Evolutionary conservation across 2,888 invertebrate genomes (phyloP), one percentile per base, ranked within the genome.

Genomic region (Tethea ocularis): DNA sequence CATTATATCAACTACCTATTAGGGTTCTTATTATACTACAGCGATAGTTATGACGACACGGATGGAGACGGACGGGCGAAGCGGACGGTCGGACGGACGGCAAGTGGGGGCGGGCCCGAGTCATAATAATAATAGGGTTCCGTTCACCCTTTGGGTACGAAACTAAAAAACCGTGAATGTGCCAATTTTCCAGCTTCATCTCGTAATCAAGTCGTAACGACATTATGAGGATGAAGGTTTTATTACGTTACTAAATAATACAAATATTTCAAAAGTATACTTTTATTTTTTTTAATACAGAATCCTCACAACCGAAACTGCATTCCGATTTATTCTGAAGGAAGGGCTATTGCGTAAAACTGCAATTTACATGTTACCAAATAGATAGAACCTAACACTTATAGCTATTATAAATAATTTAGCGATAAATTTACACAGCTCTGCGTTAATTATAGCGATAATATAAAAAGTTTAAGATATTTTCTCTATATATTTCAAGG

Each of bases 341-440:
- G 77, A 71, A 77, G 72, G 79, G 81, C 76, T 78, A 80, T 78
- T 75, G 77, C 74, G 63, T 71, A 66, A 75, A 77, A 80, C 74
- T 75, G 71, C 75, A 74, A 77, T 80, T 75, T 72, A 78, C 76
- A 76, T 67, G 71, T 73, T 83, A 85, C 77, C 75, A 80, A 77
- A 79, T 80, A 81, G 77, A 80, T 77, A 76, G 75, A 78, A 77
- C 67, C 72, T 70, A 65, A 69, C 68, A 76, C 83, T 82, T 86
- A 84, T 56, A 75, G 64, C 82, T 89, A 88, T 74, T 82, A 90
- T 91, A 89, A 91, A 91, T 91, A 91, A 90, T 83, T 89, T 87
- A 86, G 86, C 86, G 66, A 85, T 80, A 66, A 78, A 81, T 86
- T 77, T 88, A 89, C 84, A 89, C 83, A 84, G 86, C 85, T 82